Base-by-base conservation (phyloP, 92 coral and sea anemone species). In the Ricordea florida region DNA sequence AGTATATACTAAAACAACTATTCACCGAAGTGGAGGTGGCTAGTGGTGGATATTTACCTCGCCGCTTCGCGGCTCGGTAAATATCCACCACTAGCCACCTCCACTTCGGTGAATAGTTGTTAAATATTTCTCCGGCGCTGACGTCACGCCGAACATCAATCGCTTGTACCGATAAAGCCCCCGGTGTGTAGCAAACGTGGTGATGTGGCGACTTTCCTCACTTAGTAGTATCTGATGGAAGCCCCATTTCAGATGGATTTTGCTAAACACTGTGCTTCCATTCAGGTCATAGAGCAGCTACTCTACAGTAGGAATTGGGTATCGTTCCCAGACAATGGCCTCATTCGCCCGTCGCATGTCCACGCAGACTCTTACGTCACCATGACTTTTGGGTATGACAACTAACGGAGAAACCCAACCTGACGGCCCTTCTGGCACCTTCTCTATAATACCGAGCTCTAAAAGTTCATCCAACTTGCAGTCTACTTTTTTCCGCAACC, bases 91-190 rank as follows among this genome's bases (percentile, higher is more conserved):
- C n/a, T n/a, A n/a, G n/a, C n/a, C n/a, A n/a, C n/a, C n/a, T n/a
- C n/a, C n/a, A n/a, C n/a, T n/a, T n/a, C n/a, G n/a, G n/a, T n/a
- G n/a, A n/a, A n/a, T n/a, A n/a, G n/a, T n/a, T n/a, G n/a, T n/a
- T n/a, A n/a, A n/a, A n/a, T 81, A 72, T 26, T 62, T 72, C 28
- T 80, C 86, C 22, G 86, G 79, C 1, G 78, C 86, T 3, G 57
- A 51, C 8, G 26, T 78, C 31, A 78, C 42, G 29, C 77, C 76
- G 36, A 79, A 67, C 48, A 50, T 63, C 10, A 76, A 48, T 0
- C 78, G 17, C 35, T 37, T 45, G 57, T 67, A 79, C 4, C 78
- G 65, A 42, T 53, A 79, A 37, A 66, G 13, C 13, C 78, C 68
- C 55, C 66, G 57, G 32, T 69, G 78, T 8, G 68, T 53, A 10